phyloP scores from a whole-genome alignment of 2,888 invertebrate species.

The Cataglyphis altisquamis region DNA sequence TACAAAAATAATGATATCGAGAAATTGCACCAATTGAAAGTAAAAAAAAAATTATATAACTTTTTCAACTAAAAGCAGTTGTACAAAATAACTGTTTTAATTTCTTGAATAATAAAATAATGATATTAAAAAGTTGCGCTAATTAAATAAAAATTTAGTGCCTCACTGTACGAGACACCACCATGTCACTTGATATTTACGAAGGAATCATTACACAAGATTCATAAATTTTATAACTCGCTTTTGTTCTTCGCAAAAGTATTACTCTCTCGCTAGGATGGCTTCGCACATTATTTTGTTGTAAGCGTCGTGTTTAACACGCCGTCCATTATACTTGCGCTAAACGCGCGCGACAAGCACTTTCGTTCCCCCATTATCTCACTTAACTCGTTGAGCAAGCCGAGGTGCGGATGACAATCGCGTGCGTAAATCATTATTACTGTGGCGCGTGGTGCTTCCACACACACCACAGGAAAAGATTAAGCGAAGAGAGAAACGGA shows the following conservation, averaged over 20 bases:
- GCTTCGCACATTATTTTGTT: not conserved
- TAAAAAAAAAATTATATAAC: too few species aligned
- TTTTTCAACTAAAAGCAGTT: too few species aligned
- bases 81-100: too few species aligned
- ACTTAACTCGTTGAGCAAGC: not conserved
- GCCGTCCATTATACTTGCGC: not conserved
- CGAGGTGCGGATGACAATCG: conserved; percentile 3
- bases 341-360: conserved; percentile 6
- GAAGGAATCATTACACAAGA: not conserved
- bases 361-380: conserved; percentile 4
- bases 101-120: too few species aligned
- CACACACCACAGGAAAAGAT: not conserved
- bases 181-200: too few species aligned
- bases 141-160: too few species aligned
- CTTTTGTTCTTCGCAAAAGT: not conserved
- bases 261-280: not conserved
- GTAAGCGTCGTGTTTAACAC: not conserved
- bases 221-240: not conserved
- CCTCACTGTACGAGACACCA: too few species aligned
- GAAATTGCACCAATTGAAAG: too few species aligned
- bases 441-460: not conserved
- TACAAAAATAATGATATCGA: too few species aligned
- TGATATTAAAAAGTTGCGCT: too few species aligned
- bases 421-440: conserved; percentile 27
- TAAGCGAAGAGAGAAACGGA: not conserved